Evolutionary conservation across 2,113 vertebrate genomes (phyloP), one percentile per base, ranked within the genome.

Genomic region (Pygoscelis antarcticus): DNA sequence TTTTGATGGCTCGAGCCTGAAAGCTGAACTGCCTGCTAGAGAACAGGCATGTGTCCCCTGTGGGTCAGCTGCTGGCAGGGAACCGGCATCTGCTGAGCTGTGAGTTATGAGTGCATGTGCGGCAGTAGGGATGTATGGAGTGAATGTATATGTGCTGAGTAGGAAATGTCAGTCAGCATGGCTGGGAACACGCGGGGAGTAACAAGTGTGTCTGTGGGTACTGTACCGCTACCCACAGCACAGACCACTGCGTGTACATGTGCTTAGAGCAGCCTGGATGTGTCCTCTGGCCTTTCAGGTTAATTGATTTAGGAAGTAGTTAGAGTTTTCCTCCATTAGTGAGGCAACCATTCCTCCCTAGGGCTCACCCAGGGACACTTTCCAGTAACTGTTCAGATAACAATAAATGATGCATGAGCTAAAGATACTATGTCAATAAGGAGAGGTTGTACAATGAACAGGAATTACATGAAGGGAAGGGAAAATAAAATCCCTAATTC

Each of bases 301-400:
- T 97, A 96, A 97, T 98, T 96, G 96, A 96, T 97, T 98, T 96
- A 96, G 97, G 97, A 98, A 98, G 90, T 95, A 74, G 93, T 97
- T 97, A 93, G 86, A 58, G 49, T 94, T 96, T 97, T 94, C 96
- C 97, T 96, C 97, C 97, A 97, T 98, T 98, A 98, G 95, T 34
- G 83, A 96, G 83, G 92, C 83, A 96, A 68, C 75, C 18, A 1
- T 91, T 90, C 76, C 83, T 96, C 97, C 93, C 71, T 14, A n/a
- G 96, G 95, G 90, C 62, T 95, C 82, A 90, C 20, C 83, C 91
- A 94, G 71, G 90, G 93, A 96, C 65, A 74, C 91, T 96, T 98
- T 96, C 95, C 96, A 96, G 96, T 97, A 97, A 97, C 87, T 90
- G 62, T 90, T 96, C 91, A 93, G 75, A 94, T 93, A 91, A 58